Base-by-base conservation (phyloP, 1,140 invertebrate species). In the Bombus superbus region DNA sequence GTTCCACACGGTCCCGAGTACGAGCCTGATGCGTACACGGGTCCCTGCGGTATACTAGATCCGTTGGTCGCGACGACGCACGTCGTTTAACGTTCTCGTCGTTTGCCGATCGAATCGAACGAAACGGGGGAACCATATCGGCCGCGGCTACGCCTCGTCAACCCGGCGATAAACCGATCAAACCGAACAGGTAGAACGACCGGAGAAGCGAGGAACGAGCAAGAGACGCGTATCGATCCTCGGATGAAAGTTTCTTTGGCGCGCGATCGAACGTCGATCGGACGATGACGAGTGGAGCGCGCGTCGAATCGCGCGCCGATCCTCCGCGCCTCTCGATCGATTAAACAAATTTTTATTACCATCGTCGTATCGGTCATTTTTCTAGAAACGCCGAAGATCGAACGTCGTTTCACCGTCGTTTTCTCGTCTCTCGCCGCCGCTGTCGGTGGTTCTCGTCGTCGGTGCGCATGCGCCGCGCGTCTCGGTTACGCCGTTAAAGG, bases 271-370 rank as follows among this genome's bases (percentile, higher is more conserved):
- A 13, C 38, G 25, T 57, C 22, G 64, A 76, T 25, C 47, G 62
- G 15, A 28, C 47, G 47, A 22, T 8, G 47, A 22, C n/a, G 57
- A 42, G 25, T 2, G 47, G 0, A 22, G 47, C 47, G 18, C 28
- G 59, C 59, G 57, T 53, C 42, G n/a, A 13, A 8, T 62, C 71
- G n/a, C 53, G 80, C 53, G 28, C 11, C 38, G 40, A 25, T 38
- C 25, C 22, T 28, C 25, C 72, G 75, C 81, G 13, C 13, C 5
- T n/a, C 66, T 78, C 78, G 64, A 78, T 64, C 74, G n/a, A 62
- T 71, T 25, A 28, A 38, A 59, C 32, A 84, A 84, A 84, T 66
- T 47, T 71, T 78, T 78, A 84, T 84, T 68, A 72, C 82, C 74
- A 4, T 59, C 40, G 8, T 59, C 40, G 47, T 25, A 71, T 71